Evolutionary conservation across 37 sponge, comb jelly and placozoan genomes (phyloP).

Genomic region (Oopsacas minuta): DNA sequence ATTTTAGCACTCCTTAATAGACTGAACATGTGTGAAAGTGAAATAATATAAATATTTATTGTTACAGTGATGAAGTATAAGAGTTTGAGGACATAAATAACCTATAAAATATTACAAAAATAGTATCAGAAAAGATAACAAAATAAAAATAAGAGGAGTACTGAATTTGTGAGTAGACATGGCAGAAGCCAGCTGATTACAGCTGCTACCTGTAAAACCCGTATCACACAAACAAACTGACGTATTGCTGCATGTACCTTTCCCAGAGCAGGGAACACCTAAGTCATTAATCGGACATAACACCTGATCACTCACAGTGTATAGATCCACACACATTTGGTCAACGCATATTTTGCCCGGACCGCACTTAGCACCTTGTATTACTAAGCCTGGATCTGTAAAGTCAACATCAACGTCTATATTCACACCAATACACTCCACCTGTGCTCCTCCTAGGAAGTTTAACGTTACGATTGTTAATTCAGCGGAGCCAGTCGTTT

Average conservation of each 20-base stretch:
- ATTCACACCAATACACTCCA: neutral
- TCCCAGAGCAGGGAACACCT: neutral
- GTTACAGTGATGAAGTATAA: no score
- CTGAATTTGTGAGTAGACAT: no score
- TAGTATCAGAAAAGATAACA: neutral
- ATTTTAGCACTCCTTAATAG: no score
- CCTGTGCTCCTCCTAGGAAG: neutral
- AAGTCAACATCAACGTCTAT: neutral
- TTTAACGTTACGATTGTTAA: neutral
- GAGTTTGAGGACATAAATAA: no score
- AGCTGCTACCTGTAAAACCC: neutral
- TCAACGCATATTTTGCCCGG: neutral
- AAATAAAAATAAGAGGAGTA: neutral
- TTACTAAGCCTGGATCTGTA: neutral
- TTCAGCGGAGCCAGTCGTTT: neutral
- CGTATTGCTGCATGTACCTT: neutral
- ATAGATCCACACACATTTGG: neutral
- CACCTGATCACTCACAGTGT: no score
- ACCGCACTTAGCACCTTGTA: neutral
- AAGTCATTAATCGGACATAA: neutral
- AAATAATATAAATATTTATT: no score
- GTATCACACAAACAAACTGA: neutral
- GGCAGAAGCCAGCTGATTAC: neutral
- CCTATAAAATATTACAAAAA: neutral
- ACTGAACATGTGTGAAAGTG: no score